Conservation (phyloP, 2,797 vertebrate species). For the Karalla daura region DNA sequence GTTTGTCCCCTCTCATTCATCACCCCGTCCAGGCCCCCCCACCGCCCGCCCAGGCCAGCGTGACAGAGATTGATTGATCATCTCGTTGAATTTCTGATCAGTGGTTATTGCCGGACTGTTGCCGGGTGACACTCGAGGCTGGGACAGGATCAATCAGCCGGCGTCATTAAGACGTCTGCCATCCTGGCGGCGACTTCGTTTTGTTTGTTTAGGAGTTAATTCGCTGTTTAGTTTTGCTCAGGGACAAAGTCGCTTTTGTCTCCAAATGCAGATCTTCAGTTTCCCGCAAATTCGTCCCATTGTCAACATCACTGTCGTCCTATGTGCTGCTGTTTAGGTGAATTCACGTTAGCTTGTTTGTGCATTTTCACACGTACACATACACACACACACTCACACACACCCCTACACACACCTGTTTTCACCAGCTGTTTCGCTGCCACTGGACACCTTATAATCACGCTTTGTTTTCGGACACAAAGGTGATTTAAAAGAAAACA, state of each 20-base stretch:
- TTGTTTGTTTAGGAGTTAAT: slow-evolving; percentile 3
- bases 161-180: slow-evolving; percentile 32
- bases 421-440: too few relatives aligned
- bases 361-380: not conserved
- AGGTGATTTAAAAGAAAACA: not conserved
- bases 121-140: slow-evolving; percentile 35
- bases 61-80: slow-evolving; percentile 84
- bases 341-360: not conserved
- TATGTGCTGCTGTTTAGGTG: not conserved
- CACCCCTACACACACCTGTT: too few relatives aligned
- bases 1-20: slow-evolving; percentile 87
- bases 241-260: not conserved
- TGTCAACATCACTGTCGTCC: not conserved
- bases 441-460: not conserved
- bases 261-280: not conserved
- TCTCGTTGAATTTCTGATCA: slow-evolving; percentile 64
- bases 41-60: slow-evolving; percentile 27
- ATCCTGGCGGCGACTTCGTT: slow-evolving; percentile 14
- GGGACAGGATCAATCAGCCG: slow-evolving; percentile 58
- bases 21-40: slow-evolving; percentile 77
- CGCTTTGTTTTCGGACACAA: slow-evolving; percentile 7
- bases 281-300: not conserved
- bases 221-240: not conserved
- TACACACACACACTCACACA: not conserved
- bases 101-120: slow-evolving; percentile 61